Percentiles rank a stretch among this genome's conserved stretches.
These are phyloP conservation scores for Notothenia rossii DNA, from an alignment of 2,113 vertebrate genomes.

Conservation along the genomic window DNA sequence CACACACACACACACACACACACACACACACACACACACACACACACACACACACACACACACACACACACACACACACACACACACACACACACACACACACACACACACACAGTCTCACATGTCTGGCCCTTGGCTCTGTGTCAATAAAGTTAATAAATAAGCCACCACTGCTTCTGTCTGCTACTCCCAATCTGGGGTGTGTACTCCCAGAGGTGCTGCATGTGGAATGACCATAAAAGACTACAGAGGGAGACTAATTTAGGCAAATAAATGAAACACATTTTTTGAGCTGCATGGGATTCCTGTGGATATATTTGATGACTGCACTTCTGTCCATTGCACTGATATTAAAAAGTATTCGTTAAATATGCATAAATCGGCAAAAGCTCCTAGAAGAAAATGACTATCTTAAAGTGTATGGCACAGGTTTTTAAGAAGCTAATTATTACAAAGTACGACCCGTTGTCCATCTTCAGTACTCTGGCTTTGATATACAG, in stretches of 20 bases:
- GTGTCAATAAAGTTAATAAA: slow-evolving; percentile 68
- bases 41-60: background rate
- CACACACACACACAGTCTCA: background rate
- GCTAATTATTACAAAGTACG: slow-evolving; percentile 37
- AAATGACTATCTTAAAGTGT: too few relatives aligned
- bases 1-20: background rate
- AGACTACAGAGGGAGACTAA: slow-evolving; percentile 27
- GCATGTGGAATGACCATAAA: slow-evolving; percentile 39
- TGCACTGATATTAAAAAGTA: background rate
- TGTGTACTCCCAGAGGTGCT: slow-evolving; percentile 47
- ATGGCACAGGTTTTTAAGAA: slow-evolving; percentile 19
- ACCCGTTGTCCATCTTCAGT: background rate
- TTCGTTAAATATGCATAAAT: slow-evolving; percentile 11
- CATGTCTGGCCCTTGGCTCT: slow-evolving; percentile 44
- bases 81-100: background rate
- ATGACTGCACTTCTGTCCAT: slow-evolving; percentile 12
- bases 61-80: background rate
- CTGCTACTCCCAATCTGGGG: slow-evolving; percentile 33
- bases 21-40: slow-evolving; percentile 1
- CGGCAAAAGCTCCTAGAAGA: too few relatives aligned
- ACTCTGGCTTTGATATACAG: slow-evolving; percentile 25
- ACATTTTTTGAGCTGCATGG: slow-evolving; percentile 37
- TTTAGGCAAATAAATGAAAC: slow-evolving; percentile 34
- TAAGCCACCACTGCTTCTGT: slow-evolving; percentile 53
- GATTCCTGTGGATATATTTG: slow-evolving; percentile 38